phyloP scores from a whole-genome alignment of 1,140 invertebrate species.

The Thalassaphorura encarpata region DNA sequence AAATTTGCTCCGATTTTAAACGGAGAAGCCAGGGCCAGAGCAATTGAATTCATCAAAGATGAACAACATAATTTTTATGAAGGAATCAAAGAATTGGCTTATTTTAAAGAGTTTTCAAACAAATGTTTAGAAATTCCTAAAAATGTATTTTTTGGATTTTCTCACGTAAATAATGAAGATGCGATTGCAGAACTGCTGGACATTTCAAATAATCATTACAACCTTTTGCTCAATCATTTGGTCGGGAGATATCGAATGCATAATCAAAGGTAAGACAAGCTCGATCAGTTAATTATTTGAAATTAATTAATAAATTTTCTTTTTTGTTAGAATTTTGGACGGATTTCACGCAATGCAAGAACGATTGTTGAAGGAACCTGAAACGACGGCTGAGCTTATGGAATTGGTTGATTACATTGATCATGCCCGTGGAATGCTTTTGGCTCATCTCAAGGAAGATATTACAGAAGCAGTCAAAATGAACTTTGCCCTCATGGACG shows the following conservation, averaged over 20 bases:
- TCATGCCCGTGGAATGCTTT: conserved; percentile 47
- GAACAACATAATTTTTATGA: conserved; percentile 22
- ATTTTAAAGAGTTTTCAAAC: conserved; percentile 20
- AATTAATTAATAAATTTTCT: background rate
- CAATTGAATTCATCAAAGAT: conserved; percentile 9
- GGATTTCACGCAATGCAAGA: conserved; percentile 32
- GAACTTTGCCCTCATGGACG: conserved; percentile 54
- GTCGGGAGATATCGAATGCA: conserved; percentile 10
- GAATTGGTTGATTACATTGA: conserved; percentile 55
- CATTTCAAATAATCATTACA: conserved; percentile 10
- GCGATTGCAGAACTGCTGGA: conserved; percentile 20
- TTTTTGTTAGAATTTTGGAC: conserved; percentile 26
- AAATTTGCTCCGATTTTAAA: conserved; percentile 19
- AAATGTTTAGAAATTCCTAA: conserved; percentile 21
- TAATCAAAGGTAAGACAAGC: conserved; percentile 10
- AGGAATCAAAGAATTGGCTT: conserved; percentile 17
- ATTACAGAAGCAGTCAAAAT: conserved; percentile 51
- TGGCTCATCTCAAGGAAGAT: conserved; percentile 50
- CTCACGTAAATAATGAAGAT: conserved; percentile 28
- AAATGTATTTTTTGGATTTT: conserved; percentile 18
- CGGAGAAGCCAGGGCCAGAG: conserved; percentile 19
- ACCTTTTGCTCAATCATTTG: conserved; percentile 21
- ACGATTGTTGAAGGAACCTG: conserved; percentile 51
- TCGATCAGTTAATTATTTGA: background rate
- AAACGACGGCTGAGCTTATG: conserved; percentile 59